phyloP scores from a whole-genome alignment of 1,140 invertebrate species.

The Cephus cinctus region DNA sequence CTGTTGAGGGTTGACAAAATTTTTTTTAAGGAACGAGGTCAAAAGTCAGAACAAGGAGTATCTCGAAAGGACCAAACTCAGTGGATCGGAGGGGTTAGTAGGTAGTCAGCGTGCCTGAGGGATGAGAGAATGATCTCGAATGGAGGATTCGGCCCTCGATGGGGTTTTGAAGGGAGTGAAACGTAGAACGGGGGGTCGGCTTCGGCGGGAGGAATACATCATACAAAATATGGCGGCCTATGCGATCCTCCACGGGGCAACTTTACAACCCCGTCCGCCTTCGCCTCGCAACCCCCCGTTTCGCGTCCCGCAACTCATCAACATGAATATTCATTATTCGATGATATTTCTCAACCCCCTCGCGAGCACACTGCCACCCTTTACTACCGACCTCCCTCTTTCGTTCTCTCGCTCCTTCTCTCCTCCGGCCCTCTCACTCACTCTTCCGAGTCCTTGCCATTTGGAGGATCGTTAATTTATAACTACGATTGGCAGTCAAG shows the following conservation, averaged over 20 bases:
- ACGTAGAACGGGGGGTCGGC: conserved; percentile 29
- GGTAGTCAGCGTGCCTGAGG: no score
- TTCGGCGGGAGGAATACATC: conserved; percentile 37
- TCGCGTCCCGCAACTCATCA: conserved; percentile 50
- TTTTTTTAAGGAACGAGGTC: neutral
- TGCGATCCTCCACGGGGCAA: conserved; percentile 53
- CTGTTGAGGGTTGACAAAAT: neutral
- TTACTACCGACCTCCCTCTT: conserved; percentile 6
- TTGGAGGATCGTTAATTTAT: conserved; percentile 50
- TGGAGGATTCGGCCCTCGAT: neutral
- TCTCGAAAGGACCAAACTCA: no score
- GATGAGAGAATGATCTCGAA: no score
- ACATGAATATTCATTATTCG: conserved; percentile 58
- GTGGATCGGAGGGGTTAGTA: no score
- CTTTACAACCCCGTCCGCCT: conserved; percentile 47
- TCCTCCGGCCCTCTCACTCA: conserved; percentile 1
- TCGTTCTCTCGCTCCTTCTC: conserved; percentile 8
- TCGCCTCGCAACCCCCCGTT: conserved; percentile 9
- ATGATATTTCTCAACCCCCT: conserved; percentile 54
- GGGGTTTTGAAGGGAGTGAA: no score
- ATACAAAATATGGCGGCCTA: conserved; percentile 52
- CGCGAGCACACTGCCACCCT: conserved; percentile 22
- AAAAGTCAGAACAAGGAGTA: neutral
- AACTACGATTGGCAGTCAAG: conserved; percentile 47
- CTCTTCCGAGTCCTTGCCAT: conserved; percentile 21